Conservation (phyloP, 1,140 invertebrate genomes). For the Caerostris darwini region DNA sequence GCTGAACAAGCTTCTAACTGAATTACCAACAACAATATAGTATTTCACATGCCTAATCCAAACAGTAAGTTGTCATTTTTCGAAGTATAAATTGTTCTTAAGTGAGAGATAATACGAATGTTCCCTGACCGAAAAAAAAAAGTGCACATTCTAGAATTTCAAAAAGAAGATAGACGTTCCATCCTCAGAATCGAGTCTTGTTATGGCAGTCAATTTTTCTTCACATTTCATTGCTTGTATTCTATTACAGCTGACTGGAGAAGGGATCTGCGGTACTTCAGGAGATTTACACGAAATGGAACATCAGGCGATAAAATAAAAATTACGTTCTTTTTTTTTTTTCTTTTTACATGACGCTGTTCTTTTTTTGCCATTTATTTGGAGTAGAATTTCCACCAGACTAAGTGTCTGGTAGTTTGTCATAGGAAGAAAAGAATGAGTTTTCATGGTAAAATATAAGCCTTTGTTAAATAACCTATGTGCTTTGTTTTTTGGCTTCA, state of each 20-base stretch:
- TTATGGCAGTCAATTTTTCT: conserved; percentile 24
- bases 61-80: background rate
- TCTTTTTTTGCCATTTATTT: background rate
- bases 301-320: background rate
- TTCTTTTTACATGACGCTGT: background rate
- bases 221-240: background rate
- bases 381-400: background rate
- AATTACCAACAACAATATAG: too few species aligned
- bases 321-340: background rate
- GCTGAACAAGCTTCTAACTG: too few species aligned
- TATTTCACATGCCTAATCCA: background rate
- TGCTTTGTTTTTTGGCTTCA: background rate
- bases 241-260: background rate
- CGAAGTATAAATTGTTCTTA: background rate
- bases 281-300: background rate
- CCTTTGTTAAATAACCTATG: background rate
- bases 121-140: background rate
- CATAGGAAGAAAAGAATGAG: background rate
- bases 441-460: background rate
- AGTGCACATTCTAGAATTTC: background rate
- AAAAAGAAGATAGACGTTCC: background rate
- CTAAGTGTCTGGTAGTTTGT: background rate
- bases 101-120: background rate
- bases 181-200: background rate
- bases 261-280: background rate